These are phyloP conservation scores for Nomada fucata DNA, from an alignment of 2,888 invertebrate genomes.

Conservation along the genomic window DNA sequence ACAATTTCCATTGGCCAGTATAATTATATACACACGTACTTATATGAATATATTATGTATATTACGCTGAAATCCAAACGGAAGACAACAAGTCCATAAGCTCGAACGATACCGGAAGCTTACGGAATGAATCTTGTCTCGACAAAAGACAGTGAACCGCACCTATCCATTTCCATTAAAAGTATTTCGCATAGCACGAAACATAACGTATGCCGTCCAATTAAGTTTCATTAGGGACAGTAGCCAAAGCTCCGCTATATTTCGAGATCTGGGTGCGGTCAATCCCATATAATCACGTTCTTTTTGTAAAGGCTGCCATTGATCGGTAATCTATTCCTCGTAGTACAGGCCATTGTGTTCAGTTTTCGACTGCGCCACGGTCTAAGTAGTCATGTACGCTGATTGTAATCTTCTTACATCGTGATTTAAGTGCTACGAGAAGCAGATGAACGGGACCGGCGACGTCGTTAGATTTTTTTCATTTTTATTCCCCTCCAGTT, in stretches of 20 bases:
- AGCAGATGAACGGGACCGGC: conserved; percentile 47
- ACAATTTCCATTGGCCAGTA: no score
- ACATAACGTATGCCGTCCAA: conserved; percentile 29
- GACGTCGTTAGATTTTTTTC: conserved; percentile 63
- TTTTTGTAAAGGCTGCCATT: conserved; percentile 43
- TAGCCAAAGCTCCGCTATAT: conserved; percentile 43
- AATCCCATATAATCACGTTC: conserved; percentile 57
- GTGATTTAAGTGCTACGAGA: conserved; percentile 68
- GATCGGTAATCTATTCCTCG: conserved; percentile 65
- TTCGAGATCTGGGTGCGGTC: conserved; percentile 72
- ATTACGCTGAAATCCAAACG: no score
- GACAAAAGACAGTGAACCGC: neutral
- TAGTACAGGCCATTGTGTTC: conserved; percentile 65
- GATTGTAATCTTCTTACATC: conserved; percentile 76
- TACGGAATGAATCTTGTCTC: neutral
- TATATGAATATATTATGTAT: no score
- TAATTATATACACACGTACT: no score
- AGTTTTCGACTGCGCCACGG: conserved; percentile 52
- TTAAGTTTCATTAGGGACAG: conserved; percentile 37
- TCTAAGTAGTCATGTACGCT: conserved; percentile 66
- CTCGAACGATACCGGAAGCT: neutral
- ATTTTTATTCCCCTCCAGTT: conserved; percentile 29
- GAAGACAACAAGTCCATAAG: no score
- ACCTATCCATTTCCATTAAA: conserved; percentile 8
- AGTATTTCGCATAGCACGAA: neutral